Evolutionary conservation across 2,888 invertebrate genomes (phyloP).

Genomic region (Melolontha melolontha): DNA sequence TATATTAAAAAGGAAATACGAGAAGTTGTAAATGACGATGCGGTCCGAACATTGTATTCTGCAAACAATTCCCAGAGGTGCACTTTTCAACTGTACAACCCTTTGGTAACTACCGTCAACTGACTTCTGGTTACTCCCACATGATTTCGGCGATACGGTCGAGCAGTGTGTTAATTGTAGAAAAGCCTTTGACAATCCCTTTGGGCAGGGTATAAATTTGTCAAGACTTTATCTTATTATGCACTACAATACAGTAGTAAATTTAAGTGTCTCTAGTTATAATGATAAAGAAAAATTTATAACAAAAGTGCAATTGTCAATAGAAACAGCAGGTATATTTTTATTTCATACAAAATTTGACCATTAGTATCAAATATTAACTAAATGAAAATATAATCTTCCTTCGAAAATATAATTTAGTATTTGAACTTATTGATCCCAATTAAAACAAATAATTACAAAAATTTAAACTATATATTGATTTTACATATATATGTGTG

Average conservation of each 20-base stretch:
- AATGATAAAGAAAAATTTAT: background rate
- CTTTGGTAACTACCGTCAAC: conserved; percentile 54
- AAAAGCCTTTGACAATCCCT: conserved; percentile 51
- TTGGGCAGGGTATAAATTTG: conserved; percentile 56
- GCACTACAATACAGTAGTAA: background rate
- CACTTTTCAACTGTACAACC: conserved; percentile 52
- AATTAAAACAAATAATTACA: too few species aligned
- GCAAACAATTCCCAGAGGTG: conserved; percentile 45
- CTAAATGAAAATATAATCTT: too few species aligned
- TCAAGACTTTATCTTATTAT: conserved; percentile 51
- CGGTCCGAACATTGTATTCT: conserved; percentile 1
- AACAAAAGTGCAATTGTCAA: background rate
- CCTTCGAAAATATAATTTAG: too few species aligned
- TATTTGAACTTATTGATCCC: too few species aligned
- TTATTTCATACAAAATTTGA: too few species aligned
- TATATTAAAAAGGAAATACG: too few species aligned
- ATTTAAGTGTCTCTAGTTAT: conserved; percentile 1
- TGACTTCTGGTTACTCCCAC: conserved; percentile 59
- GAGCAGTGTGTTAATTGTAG: conserved; percentile 60
- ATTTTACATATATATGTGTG: too few species aligned
- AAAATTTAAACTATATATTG: too few species aligned
- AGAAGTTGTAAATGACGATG: background rate
- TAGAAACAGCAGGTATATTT: background rate
- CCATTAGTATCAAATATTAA: too few species aligned
- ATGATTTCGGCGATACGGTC: conserved; percentile 59